Conservation (phyloP, 2,888 invertebrate species). For the Frankliniella fusca region DNA sequence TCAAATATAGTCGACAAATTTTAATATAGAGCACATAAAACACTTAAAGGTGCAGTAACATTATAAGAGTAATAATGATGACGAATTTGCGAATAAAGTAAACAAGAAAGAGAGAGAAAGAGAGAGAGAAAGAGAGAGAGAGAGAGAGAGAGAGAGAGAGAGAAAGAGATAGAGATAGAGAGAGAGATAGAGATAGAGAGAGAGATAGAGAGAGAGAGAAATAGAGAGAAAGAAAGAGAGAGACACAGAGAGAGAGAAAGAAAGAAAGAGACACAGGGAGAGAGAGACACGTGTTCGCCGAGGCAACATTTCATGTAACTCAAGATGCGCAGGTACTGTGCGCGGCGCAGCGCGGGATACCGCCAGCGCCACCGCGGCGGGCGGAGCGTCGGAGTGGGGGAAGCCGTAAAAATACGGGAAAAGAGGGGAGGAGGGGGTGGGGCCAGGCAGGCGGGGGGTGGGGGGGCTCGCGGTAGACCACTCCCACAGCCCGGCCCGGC, state of each 20-base stretch:
- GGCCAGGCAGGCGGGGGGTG: background rate
- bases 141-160: background rate
- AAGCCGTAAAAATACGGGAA: background rate
- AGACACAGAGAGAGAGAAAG: too few species aligned
- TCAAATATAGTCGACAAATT: too few species aligned
- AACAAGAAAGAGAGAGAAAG: too few species aligned
- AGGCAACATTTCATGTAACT: too few species aligned
- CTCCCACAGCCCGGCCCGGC: background rate
- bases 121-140: background rate
- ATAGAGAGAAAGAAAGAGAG: background rate
- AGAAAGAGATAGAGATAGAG: background rate
- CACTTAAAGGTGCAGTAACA: too few species aligned
- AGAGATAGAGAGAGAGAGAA: background rate
- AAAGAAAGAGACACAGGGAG: too few species aligned
- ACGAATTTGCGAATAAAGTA: too few species aligned
- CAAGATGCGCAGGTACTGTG: too few species aligned
- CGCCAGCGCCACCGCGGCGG: background rate
- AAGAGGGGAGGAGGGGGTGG: constrained; percentile 11
- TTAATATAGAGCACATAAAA: too few species aligned
- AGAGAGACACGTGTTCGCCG: too few species aligned
- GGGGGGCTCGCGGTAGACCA: constrained; percentile 20
- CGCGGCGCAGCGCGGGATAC: too few species aligned
- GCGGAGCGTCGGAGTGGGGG: constrained; percentile 7
- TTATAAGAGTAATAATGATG: too few species aligned
- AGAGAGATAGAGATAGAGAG: background rate